Conservation (phyloP, 2,113 vertebrate species). For the Monarcha castaneiventris region DNA sequence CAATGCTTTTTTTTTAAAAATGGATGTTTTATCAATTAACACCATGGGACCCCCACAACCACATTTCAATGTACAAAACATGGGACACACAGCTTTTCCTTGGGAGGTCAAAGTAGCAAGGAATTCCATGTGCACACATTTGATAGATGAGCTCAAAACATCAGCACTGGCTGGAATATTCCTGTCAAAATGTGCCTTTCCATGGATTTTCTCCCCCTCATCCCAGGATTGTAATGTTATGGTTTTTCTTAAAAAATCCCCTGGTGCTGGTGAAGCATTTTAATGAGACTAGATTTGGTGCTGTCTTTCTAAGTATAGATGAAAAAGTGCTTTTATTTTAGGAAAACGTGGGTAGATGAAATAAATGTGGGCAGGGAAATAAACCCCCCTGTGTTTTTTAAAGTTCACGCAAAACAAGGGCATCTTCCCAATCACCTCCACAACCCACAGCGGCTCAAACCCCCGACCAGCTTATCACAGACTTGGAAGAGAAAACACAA, state of each 20-base stretch:
- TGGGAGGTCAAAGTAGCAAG: rapidly evolving
- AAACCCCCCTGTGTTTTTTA: not conserved
- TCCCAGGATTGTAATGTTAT: not conserved
- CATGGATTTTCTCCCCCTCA: not conserved
- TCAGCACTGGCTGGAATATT: not conserved
- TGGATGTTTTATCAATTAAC: not conserved
- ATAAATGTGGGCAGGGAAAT: not conserved
- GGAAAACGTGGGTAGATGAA: not conserved
- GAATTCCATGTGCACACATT: rapidly evolving
- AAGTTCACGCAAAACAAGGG: not conserved
- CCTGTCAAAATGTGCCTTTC: not conserved
- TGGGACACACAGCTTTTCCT: rapidly evolving
- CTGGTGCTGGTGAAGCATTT: not conserved
- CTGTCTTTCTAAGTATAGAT: not conserved
- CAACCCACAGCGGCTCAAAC: not conserved
- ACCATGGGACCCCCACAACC: rapidly evolving
- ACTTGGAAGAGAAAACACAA: not conserved
- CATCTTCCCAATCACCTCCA: not conserved
- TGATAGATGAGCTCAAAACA: not conserved
- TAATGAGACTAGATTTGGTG: not conserved
- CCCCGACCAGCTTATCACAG: not conserved
- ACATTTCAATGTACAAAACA: not conserved
- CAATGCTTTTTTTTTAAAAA: not conserved
- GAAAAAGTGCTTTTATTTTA: not conserved
- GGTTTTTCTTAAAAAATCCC: not conserved